A percentile compares a stretch with the other conserved stretches of the same genome.
Conservation (phyloP, 2,888 invertebrate species). For the Melitaea athalia region DNA sequence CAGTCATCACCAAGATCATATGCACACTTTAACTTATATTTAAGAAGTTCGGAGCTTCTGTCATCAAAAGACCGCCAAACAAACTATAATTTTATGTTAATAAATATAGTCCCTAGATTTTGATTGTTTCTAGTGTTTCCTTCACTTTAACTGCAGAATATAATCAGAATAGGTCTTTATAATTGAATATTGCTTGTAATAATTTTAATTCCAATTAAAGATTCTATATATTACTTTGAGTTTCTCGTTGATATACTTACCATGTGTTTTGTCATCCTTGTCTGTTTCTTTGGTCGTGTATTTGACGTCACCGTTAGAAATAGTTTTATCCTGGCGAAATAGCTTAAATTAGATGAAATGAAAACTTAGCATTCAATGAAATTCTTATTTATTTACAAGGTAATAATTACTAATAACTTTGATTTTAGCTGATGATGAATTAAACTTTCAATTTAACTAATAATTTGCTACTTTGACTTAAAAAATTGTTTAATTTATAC, state of each 20-base stretch:
- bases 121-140: no score
- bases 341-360: slow-evolving; percentile 21
- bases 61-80: not conserved
- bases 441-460: not conserved
- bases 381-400: no score
- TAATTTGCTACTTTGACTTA: not conserved
- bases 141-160: no score
- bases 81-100: not conserved
- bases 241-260: slow-evolving; percentile 46
- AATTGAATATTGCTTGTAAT: no score
- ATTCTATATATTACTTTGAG: not conserved
- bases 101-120: no score
- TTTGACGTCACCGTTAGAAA: slow-evolving; percentile 73
- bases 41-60: not conserved
- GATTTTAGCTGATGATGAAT: no score
- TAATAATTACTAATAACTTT: no score
- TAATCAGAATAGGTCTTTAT: no score
- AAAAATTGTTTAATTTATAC: not conserved
- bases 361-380: not conserved
- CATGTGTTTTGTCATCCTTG: slow-evolving; percentile 62
- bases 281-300: slow-evolving; percentile 58
- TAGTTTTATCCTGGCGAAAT: slow-evolving; percentile 62
- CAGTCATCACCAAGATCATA: not conserved
- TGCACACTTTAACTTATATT: not conserved
- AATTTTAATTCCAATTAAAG: no score